Evolutionary conservation across 2,888 invertebrate genomes (phyloP), one percentile per base, ranked within the genome.

Genomic region (Adelphocoris suturalis): DNA sequence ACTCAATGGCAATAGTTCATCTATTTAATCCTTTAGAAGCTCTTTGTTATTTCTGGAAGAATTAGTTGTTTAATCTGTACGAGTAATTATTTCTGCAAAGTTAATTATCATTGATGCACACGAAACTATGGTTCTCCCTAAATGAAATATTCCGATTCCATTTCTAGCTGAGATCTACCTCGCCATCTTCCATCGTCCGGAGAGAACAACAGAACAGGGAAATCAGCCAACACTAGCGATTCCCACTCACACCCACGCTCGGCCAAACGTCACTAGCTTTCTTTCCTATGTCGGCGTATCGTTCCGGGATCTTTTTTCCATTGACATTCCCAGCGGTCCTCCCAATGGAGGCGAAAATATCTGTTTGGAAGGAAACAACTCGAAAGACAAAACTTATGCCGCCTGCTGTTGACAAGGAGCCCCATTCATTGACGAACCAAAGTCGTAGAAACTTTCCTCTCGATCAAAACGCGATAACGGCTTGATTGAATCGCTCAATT

Each of bases 221-320:
- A 57, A 57, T 57, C n/a, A 16, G 5, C 57, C 57, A n/a, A n/a
- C 57, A n/a, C 57, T 57, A n/a, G 57, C n/a, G 19, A 57, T 57
- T 57, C n/a, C 14, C 16, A n/a, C 14, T 57, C n/a, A 57, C 57
- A 57, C 57, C n/a, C 57, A 57, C 57, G 19, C 11, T n/a, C 57
- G 52, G 16, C 14, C 2, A 52, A 52, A 52, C 11, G 57, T 57
- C 57, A 57, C 57, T 57, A 57, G 57, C 57, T 7, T 57, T 57
- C 57, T 57, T 57, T 57, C 57, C 57, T 57, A 57, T n/a, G 19
- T n/a, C n/a, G 57, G 57, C 57, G 57, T 57, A 57, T 57, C 57
- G 52, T 16, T 52, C 52, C n/a, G 0, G n/a, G 19, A 57, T n/a
- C 68, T 68, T 68, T 68, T 68, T 19, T 23, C 68, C 52, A 57